These are phyloP conservation scores for Porites rus DNA, from an alignment of 92 coral and sea anemone genomes.

Conservation along the genomic window DNA sequence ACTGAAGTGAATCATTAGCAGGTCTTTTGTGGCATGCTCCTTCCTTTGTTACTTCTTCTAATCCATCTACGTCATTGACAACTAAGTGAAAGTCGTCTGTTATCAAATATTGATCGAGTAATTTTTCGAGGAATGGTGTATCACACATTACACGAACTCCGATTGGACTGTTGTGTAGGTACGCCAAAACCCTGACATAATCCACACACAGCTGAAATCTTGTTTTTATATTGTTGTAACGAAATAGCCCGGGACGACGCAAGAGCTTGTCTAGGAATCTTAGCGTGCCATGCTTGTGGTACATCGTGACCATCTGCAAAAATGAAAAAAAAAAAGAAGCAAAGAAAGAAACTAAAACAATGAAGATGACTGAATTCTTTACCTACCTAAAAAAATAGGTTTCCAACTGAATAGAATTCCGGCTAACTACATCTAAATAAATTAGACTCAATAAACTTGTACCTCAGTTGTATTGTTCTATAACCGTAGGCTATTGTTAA, in stretches of 20 bases:
- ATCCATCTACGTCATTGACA: conserved; percentile 37
- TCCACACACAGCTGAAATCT: conserved; percentile 30
- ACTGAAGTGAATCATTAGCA: not conserved
- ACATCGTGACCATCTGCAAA: conserved; percentile 28
- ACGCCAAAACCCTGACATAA: conserved; percentile 17
- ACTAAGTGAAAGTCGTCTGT: conserved; percentile 40
- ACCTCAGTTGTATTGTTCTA: no score
- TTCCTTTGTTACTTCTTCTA: not conserved
- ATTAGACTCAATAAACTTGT: no score
- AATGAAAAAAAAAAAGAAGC: not conserved
- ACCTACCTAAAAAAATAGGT: no score
- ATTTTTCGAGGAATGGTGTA: conserved; percentile 6
- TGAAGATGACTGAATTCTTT: no score
- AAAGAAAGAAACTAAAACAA: no score
- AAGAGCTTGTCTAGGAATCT: not conserved
- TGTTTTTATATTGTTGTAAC: conserved; percentile 19
- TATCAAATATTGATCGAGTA: conserved; percentile 32
- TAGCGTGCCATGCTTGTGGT: conserved; percentile 25
- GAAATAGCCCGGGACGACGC: not conserved
- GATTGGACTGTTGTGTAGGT: conserved; percentile 38
- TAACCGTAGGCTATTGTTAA: no score
- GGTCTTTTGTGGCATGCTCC: conserved; percentile 3
- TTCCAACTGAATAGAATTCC: no score
- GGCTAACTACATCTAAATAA: no score
- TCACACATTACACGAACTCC: conserved; percentile 45